Evolutionary conservation across 2,888 invertebrate species (phyloP), one percentile per base, ranked within the genome.

Genomic region (Lasioglossum malachurum): DNA sequence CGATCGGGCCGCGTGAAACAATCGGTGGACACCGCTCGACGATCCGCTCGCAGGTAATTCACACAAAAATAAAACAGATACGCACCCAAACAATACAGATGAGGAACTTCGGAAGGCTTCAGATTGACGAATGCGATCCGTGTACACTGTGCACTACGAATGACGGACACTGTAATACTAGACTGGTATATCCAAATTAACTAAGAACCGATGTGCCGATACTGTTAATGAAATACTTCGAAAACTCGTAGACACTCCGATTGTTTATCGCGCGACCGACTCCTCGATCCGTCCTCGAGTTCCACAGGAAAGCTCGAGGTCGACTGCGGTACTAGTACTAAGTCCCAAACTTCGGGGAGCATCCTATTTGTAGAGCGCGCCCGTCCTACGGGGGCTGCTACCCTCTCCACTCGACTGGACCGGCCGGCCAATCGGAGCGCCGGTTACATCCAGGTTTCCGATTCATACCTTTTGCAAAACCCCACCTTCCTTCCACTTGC

Each of bases 361-460:
- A 86, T 87, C 84, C 88, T 90, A 89, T 92, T 93, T 90, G 89
- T 87, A 88, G 82, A 84, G 75, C 83, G 86, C 81, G 83, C 71
- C 86, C 82, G 89, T 19, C 72, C 87, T 83, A 89, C 2, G 83
- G 89, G 92, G 92, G 91, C 89, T 91, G 84, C 90, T 90, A 92
- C 91, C 93, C 93, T 90, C 90, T 89, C 90, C 88, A 90, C 77
- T 71, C 83, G 75, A 78, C 88, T 87, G 27, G 19, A 2, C 71
- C 79, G 86, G 19, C 84, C 83, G 85, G 41, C 85, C 86, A 89
- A 90, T 89, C 88, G 38, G 67, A 46, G 72, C 41, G 14, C 12
- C 35, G 14, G 27, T 23, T 27, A 19, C 38, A 35, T 38, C 23
- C 10, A 10, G 1, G 0, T 23, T 10, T 10, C 2, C 23, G 69